A percentile compares a stretch with the other conserved stretches of the same genome.
These are phyloP conservation scores for Lucinisca nassula DNA, from an alignment of 2,888 invertebrate species.

Conservation along the genomic window DNA sequence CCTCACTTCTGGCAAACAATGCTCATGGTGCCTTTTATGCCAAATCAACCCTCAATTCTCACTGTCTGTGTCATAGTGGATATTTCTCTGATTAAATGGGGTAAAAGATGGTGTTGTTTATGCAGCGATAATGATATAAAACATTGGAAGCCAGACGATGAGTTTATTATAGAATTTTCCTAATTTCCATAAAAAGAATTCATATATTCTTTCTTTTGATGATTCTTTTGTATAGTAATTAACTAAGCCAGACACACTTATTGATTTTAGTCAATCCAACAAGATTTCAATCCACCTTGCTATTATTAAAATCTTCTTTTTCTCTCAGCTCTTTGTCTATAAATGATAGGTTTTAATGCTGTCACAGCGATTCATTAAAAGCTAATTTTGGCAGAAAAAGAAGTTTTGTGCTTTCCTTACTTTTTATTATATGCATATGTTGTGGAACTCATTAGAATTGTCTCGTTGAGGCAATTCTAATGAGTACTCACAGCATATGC, in stretches of 20 bases:
- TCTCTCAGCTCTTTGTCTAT: slow-evolving; percentile 3
- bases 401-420: too few relatives aligned
- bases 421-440: too few relatives aligned
- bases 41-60: too few relatives aligned
- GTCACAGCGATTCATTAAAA: background rate
- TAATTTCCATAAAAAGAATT: slow-evolving; percentile 12
- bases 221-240: slow-evolving; percentile 42
- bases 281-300: slow-evolving; percentile 13
- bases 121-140: background rate
- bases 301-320: slow-evolving; percentile 9
- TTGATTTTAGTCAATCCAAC: slow-evolving; percentile 51
- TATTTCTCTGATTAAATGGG: too few relatives aligned
- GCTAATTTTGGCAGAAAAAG: too few relatives aligned
- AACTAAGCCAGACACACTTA: slow-evolving; percentile 61
- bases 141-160: background rate
- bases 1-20: too few relatives aligned
- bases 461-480: too few relatives aligned
- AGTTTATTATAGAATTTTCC: background rate
- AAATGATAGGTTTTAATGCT: background rate
- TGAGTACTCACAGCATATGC: too few relatives aligned
- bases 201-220: slow-evolving; percentile 6
- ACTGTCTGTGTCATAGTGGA: too few relatives aligned
- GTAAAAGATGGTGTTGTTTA: background rate
- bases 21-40: too few relatives aligned
- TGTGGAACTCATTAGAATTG: too few relatives aligned